Percentiles rank a stretch among this genome's conserved stretches.
phyloP scores from a whole-genome alignment of 2,113 vertebrate species.

The Merops nubicus region DNA sequence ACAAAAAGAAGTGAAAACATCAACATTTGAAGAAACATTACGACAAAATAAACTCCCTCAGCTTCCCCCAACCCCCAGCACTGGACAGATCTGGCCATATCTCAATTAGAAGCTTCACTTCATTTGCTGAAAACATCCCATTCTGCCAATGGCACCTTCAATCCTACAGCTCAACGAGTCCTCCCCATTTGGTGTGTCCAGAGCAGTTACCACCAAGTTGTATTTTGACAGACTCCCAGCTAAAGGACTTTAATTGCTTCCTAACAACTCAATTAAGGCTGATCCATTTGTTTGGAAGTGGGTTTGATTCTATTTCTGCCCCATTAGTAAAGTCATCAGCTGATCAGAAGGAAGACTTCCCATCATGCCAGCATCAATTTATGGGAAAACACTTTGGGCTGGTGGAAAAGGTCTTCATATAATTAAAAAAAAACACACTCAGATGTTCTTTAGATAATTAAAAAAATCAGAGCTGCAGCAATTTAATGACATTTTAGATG shows the following conservation, averaged over 20 bases:
- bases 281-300: background rate
- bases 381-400: background rate
- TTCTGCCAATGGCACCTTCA: background rate
- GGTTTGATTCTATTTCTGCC: slow-evolving; percentile 34
- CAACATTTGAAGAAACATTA: background rate
- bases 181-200: no score
- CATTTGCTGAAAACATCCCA: background rate
- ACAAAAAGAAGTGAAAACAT: background rate
- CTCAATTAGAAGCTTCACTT: background rate
- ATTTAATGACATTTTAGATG: background rate
- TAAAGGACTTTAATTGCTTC: background rate
- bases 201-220: background rate
- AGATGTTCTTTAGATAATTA: background rate
- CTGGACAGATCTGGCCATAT: background rate
- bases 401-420: no score
- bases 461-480: background rate
- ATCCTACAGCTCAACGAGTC: background rate
- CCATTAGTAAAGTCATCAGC: slow-evolving; percentile 9
- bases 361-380: no score
- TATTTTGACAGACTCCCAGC: background rate
- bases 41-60: background rate
- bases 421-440: no score
- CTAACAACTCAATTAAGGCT: background rate
- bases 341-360: background rate
- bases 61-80: background rate